Evolutionary conservation across 1,140 invertebrate species (phyloP).

Genomic region (Phymorhynchus buccinoides): DNA sequence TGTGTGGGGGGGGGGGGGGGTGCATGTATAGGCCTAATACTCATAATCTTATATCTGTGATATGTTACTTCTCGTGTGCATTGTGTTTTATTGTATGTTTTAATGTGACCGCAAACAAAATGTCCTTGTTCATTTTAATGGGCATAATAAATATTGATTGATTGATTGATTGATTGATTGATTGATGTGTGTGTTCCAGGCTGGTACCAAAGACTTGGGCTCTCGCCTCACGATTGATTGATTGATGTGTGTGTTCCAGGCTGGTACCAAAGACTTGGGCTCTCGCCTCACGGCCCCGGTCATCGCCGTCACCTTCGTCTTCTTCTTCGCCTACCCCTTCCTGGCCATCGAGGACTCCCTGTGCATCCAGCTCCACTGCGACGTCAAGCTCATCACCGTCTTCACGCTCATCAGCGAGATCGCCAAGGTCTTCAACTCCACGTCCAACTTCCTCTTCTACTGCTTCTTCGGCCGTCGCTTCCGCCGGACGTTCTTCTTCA

Average conservation of each 20-base stretch:
- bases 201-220: too few species aligned
- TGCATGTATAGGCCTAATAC: too few species aligned
- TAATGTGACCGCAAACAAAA: too few species aligned
- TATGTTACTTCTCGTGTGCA: too few species aligned
- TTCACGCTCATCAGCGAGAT: constrained; percentile 36
- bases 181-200: too few species aligned
- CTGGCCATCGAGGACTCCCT: constrained; percentile 35
- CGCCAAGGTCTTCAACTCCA: constrained; percentile 39
- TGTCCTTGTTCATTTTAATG: too few species aligned
- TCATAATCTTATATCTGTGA: too few species aligned
- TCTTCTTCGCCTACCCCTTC: constrained; percentile 41
- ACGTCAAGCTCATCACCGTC: constrained; percentile 3
- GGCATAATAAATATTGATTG: too few species aligned
- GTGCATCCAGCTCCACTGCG: constrained; percentile 29
- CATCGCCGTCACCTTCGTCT: constrained; percentile 38
- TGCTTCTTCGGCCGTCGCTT: constrained; percentile 37
- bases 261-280: constrained; percentile 13
- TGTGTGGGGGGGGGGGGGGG: too few species aligned
- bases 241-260: neutral
- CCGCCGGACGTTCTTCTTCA: constrained; percentile 26
- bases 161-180: too few species aligned
- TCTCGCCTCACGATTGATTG: too few species aligned
- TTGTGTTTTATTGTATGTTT: too few species aligned
- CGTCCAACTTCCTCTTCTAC: constrained; percentile 37
- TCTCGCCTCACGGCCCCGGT: constrained; percentile 33